Percentiles rank a stretch among this genome's conserved stretches.
phyloP scores from a whole-genome alignment of 2,888 invertebrate species.

The Chrysolina americana region DNA sequence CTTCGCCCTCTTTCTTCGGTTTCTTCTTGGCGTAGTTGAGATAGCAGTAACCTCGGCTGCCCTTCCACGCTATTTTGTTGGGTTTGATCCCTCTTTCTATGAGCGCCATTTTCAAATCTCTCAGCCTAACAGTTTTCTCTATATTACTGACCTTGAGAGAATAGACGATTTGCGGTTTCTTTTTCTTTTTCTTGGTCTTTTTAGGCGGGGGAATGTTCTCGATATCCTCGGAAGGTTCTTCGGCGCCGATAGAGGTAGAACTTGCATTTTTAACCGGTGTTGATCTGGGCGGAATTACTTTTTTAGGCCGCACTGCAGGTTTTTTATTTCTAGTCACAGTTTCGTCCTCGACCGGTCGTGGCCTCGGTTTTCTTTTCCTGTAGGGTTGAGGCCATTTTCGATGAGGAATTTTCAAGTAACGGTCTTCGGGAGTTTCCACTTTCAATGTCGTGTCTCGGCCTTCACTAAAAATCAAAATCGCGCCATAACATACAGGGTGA shows the following conservation, averaged over 20 bases:
- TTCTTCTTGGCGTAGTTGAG: slow-evolving; percentile 82
- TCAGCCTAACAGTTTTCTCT: slow-evolving; percentile 79
- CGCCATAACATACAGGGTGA: neutral
- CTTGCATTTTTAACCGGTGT: neutral
- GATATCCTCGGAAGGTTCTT: slow-evolving; percentile 30
- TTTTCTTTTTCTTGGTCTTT: slow-evolving; percentile 39
- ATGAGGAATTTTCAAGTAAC: neutral
- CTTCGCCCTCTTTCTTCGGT: slow-evolving; percentile 47
- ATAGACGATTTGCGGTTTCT: slow-evolving; percentile 70
- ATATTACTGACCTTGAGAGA: slow-evolving; percentile 80
- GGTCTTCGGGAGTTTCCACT: slow-evolving; percentile 20
- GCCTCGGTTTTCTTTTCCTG: slow-evolving; percentile 4
- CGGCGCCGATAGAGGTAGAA: neutral
- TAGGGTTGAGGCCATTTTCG: slow-evolving; percentile 7
- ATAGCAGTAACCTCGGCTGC: slow-evolving; percentile 69
- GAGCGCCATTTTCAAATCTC: slow-evolving; percentile 82
- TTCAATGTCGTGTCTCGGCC: slow-evolving; percentile 39
- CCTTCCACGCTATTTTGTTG: slow-evolving; percentile 80
- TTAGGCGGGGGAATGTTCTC: slow-evolving; percentile 42
- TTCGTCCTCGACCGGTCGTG: slow-evolving; percentile 3
- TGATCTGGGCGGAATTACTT: neutral
- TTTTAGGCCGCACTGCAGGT: neutral
- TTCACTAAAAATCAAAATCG: slow-evolving; percentile 34
- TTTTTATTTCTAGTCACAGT: neutral
- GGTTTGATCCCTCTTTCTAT: slow-evolving; percentile 83